Conservation (phyloP, 2,113 vertebrate species). For the Leucoraja erinaceus region DNA sequence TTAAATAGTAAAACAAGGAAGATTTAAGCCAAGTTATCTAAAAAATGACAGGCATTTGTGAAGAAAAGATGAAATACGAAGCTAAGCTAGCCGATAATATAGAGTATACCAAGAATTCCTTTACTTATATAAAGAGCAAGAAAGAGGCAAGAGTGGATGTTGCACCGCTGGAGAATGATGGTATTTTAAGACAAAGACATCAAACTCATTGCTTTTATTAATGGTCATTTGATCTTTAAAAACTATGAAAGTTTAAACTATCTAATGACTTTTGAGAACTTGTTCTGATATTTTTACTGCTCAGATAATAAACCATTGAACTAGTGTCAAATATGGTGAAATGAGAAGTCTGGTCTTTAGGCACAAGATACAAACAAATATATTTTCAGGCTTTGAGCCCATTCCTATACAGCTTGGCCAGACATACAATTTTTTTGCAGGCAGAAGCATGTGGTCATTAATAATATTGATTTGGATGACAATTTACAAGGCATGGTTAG, state of each 20-base stretch:
- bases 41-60: background rate
- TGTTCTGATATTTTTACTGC: background rate
- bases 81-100: too few relatives aligned
- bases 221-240: background rate
- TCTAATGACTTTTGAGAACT: too few relatives aligned
- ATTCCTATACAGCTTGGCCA: background rate
- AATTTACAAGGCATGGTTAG: too few relatives aligned
- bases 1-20: background rate
- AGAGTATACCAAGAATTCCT: too few relatives aligned
- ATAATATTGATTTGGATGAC: too few relatives aligned
- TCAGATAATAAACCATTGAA: background rate
- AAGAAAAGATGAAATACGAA: background rate
- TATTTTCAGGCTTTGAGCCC: background rate
- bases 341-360: background rate
- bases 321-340: background rate
- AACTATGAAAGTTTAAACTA: background rate
- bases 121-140: too few relatives aligned
- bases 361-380: background rate
- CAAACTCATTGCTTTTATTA: background rate
- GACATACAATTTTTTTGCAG: background rate
- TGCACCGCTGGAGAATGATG: too few relatives aligned
- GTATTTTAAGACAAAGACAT: background rate
- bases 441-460: too few relatives aligned
- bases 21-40: background rate
- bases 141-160: too few relatives aligned